Conservation (phyloP, 2,113 vertebrate genomes). For the Ophiodon elongatus region DNA sequence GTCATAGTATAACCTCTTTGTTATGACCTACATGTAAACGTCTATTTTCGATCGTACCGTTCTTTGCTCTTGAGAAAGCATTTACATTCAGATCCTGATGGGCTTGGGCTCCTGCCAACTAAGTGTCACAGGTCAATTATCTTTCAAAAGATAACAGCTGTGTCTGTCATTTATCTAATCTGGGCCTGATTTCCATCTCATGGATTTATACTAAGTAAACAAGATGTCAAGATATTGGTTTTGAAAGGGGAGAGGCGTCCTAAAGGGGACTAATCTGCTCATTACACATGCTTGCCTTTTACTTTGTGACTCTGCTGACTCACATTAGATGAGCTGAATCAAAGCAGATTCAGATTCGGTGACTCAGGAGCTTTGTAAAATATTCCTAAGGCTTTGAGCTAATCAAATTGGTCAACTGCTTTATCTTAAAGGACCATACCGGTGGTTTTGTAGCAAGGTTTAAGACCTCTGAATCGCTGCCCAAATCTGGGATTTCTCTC, state of each 20-base stretch:
- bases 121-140: constrained; percentile 78
- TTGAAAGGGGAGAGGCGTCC: constrained; percentile 56
- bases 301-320: constrained; percentile 53
- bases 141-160: constrained; percentile 68
- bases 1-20: constrained; percentile 1
- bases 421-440: constrained; percentile 55
- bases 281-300: constrained; percentile 57
- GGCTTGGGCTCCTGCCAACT: constrained; percentile 68
- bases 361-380: constrained; percentile 40
- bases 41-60: constrained; percentile 56
- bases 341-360: constrained; percentile 48
- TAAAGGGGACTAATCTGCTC: constrained; percentile 60
- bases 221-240: constrained; percentile 59
- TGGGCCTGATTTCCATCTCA: constrained; percentile 59
- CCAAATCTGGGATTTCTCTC: constrained; percentile 10
- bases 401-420: constrained; percentile 37
- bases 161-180: constrained; percentile 63
- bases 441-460: constrained; percentile 5
- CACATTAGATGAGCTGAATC: constrained; percentile 55
- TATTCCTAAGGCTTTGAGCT: constrained; percentile 36
- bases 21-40: constrained; percentile 45
- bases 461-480: constrained; percentile 16
- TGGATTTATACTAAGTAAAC: constrained; percentile 63
- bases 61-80: constrained; percentile 56
- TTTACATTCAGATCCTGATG: constrained; percentile 64